These are phyloP conservation scores for Leptinotarsa rubiginosa DNA, from an alignment of 2,888 invertebrate species.

Conservation along the genomic window DNA sequence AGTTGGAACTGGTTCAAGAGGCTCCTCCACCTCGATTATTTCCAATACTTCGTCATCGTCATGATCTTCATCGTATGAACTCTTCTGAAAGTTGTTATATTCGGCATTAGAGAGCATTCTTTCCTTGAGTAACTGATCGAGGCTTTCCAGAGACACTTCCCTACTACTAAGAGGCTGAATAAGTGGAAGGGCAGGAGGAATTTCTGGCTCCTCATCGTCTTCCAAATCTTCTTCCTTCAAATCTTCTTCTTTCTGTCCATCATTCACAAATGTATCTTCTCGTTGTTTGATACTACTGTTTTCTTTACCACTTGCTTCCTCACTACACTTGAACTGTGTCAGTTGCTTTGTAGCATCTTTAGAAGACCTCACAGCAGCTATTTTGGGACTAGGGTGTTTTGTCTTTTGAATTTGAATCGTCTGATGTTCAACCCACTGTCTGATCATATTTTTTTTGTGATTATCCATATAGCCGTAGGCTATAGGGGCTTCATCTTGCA, in stretches of 20 bases:
- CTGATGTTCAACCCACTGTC: conserved; percentile 94
- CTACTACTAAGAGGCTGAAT: conserved; percentile 83
- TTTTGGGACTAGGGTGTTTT: conserved; percentile 58
- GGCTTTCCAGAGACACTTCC: conserved; percentile 85
- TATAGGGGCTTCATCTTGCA: conserved; percentile 71
- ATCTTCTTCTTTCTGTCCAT: conserved; percentile 58
- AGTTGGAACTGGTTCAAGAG: conserved; percentile 85
- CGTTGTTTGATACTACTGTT: not conserved
- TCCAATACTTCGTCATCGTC: conserved; percentile 80
- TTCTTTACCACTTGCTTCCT: conserved; percentile 61
- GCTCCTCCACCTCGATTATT: conserved; percentile 82
- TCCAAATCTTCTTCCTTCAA: conserved; percentile 70
- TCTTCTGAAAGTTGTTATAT: conserved; percentile 62
- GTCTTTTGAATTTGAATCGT: conserved; percentile 83
- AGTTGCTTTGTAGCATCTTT: conserved; percentile 70
- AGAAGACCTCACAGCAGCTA: conserved; percentile 25
- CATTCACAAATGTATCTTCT: not conserved
- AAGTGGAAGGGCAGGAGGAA: conserved; percentile 84
- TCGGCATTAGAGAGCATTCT: conserved; percentile 69
- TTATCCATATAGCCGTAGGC: conserved; percentile 93
- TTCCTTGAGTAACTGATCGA: conserved; percentile 82
- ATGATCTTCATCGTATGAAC: conserved; percentile 67
- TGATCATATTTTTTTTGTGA: conserved; percentile 92
- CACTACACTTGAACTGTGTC: conserved; percentile 74
- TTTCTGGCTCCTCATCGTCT: conserved; percentile 83